Evolutionary conservation across 2,888 invertebrate genomes (phyloP), one percentile per base, ranked within the genome.

Genomic region (Emesis furor): DNA sequence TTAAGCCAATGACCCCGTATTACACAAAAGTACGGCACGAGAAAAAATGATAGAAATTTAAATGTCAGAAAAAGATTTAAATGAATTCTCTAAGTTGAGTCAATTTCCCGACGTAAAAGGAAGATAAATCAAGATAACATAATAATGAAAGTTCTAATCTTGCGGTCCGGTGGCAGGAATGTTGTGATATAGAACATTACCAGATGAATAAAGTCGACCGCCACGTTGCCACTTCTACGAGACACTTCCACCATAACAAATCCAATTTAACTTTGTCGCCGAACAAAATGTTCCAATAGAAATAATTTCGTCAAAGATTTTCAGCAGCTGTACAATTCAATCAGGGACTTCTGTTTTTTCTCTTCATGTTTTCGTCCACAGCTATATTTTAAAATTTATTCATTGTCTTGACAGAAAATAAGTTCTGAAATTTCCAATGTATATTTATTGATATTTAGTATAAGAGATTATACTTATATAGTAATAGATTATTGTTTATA

Each of bases 191-290:
- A 94, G 95, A 94, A 93, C 92, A 93, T 91, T 92, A 91, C 88
- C 84, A 91, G 92, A 91, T 90, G 93, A 93, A 95, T 94, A 95
- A 94, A 95, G 89, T 86, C 91, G 92, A 92, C 94, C 93, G 93
- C 42, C 93, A 89, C 89, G 91, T 91, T 93, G 93, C 92, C 93
- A 93, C 94, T 94, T 94, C 92, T 91, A 91, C 91, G 91, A 89
- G 88, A 92, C 94, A 94, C 94, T 94, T 94, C 92, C 93, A 94
- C 95, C 95, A 95, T 96, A 96, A 96, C 95, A 96, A 96, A 96
- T 96, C 95, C 95, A 96, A 96, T 96, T 96, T 96, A 96, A 96
- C 96, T 96, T 96, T 94, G 94, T 94, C 95, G 95, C 95, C 42
- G 42, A 42, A 42, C 42, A 95, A 95, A 95, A 95, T 95, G 95